Evolutionary conservation across 2,888 invertebrate species (phyloP).

Genomic region (Gerris lacustris): DNA sequence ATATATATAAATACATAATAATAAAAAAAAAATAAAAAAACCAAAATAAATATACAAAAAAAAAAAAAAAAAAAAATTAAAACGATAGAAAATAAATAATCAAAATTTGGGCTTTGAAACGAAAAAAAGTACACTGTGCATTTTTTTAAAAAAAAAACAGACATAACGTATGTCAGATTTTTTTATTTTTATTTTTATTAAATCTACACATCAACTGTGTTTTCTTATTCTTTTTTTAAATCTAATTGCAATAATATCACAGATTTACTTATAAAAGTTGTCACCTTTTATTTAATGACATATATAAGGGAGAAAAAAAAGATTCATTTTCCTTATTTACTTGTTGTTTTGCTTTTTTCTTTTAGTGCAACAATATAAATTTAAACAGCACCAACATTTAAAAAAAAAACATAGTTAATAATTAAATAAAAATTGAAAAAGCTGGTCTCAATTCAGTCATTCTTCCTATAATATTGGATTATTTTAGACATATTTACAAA

Average conservation of each 20-base stretch:
- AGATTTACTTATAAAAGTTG: conserved; percentile 19
- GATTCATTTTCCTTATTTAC: background rate
- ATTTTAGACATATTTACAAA: too few species aligned
- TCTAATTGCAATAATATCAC: conserved; percentile 28
- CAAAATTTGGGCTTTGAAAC: too few species aligned
- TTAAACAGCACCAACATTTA: background rate
- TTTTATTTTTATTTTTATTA: background rate
- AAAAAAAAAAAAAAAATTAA: background rate
- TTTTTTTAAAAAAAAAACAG: too few species aligned
- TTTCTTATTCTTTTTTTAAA: background rate
- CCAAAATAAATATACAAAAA: too few species aligned
- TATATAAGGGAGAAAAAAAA: background rate
- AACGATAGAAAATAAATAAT: background rate
- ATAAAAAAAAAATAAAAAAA: background rate
- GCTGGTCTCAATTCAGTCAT: too few species aligned
- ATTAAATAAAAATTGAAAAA: too few species aligned
- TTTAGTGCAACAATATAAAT: background rate
- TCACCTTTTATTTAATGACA: background rate
- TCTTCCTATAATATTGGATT: too few species aligned
- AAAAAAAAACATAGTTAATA: too few species aligned
- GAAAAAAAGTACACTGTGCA: too few species aligned
- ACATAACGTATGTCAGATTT: background rate
- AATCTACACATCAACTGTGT: conserved; percentile 1
- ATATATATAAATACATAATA: background rate
- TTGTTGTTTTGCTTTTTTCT: background rate